phyloP scores from a whole-genome alignment of 1,140 invertebrate species.

The Neelides sp. region DNA sequence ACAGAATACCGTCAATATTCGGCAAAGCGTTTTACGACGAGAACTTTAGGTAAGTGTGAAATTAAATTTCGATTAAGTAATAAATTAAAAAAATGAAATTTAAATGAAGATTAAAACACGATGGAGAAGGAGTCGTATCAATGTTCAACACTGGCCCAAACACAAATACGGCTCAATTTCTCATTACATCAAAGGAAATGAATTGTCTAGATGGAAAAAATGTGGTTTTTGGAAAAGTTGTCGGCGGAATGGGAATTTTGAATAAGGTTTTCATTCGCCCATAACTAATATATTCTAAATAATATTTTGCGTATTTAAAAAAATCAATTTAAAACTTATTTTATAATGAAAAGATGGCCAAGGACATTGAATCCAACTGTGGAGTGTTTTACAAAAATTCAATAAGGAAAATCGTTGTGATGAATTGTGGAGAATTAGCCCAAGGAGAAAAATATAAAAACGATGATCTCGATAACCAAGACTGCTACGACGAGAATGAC shows the following conservation, averaged over 20 bases:
- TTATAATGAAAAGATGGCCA: no score
- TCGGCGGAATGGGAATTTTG: conserved; percentile 19
- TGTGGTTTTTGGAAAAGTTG: conserved; percentile 23
- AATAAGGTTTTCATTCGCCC: no score
- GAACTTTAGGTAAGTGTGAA: conserved; percentile 47
- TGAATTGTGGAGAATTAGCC: no score
- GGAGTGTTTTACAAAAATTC: no score
- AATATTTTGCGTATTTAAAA: no score
- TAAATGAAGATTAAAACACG: conserved; percentile 64
- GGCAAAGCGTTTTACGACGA: conserved; percentile 94
- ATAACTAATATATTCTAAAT: no score
- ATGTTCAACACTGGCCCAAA: conserved; percentile 77
- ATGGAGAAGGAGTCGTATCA: conserved; percentile 65
- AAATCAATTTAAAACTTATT: no score
- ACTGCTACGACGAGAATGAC: no score
- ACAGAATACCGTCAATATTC: conserved; percentile 96
- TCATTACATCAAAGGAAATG: conserved; percentile 21
- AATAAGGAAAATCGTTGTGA: no score
- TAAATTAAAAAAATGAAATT: background rate
- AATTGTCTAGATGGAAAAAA: conserved; percentile 23
- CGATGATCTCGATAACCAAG: no score
- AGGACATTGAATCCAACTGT: no score
- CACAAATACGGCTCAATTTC: conserved; percentile 22
- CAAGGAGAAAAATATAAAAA: no score
- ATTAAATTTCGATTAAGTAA: background rate